Evolutionary conservation across 2,113 vertebrate genomes (phyloP).

Genomic region (Entelurus aequoreus): DNA sequence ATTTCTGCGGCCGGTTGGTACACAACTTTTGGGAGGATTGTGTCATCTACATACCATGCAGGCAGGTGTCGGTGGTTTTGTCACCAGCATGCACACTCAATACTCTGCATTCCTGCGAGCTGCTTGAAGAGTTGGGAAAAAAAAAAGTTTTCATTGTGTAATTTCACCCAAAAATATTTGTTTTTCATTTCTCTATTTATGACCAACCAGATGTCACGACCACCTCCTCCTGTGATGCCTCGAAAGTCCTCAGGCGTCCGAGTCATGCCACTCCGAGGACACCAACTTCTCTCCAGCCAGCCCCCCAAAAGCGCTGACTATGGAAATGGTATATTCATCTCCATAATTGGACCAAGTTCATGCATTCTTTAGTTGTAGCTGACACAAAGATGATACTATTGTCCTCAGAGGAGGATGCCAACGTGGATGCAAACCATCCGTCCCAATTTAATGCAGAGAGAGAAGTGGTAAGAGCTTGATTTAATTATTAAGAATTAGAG

Average conservation of each 20-base stretch:
- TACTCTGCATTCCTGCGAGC: conserved; percentile 29
- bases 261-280: conserved; percentile 30
- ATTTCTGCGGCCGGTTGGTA: too few relatives aligned
- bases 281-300: conserved; percentile 7
- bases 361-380: background rate
- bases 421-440: conserved; percentile 7
- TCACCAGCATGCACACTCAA: conserved; percentile 13
- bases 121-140: conserved; percentile 7
- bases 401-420: conserved; percentile 50
- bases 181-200: background rate
- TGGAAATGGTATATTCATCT: conserved; percentile 32
- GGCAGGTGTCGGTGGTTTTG: conserved; percentile 38
- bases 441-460: conserved; percentile 47
- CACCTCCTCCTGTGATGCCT: conserved; percentile 23
- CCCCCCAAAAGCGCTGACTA: background rate
- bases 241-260: conserved; percentile 38
- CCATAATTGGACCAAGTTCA: background rate
- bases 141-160: conserved; percentile 4
- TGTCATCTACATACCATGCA: conserved; percentile 36
- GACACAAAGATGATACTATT: background rate
- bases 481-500: background rate
- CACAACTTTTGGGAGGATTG: conserved; percentile 8
- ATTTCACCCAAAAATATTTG: background rate
- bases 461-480: conserved; percentile 66
- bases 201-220: conserved; percentile 47